A percentile compares a stretch with the other conserved stretches of the same genome.
phyloP scores from a whole-genome alignment of 1,140 invertebrate species.

The Lasioglossum albipes region DNA sequence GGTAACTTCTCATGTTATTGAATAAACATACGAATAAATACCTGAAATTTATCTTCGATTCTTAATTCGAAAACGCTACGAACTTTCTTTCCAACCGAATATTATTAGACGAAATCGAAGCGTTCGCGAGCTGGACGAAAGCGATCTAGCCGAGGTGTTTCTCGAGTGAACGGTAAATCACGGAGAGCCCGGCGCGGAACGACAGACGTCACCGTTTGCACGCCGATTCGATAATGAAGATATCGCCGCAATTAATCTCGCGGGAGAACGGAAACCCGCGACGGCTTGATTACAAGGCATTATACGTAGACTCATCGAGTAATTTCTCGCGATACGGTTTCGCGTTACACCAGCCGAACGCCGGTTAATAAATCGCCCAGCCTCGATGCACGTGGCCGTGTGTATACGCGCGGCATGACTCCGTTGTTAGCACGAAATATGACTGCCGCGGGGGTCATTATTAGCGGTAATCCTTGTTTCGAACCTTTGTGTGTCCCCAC shows the following conservation, averaged over 20 bases:
- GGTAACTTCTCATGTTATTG: no score
- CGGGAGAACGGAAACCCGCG: background rate
- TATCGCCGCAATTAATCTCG: slow-evolving; percentile 39
- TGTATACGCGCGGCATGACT: slow-evolving; percentile 25
- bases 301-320: slow-evolving; percentile 54
- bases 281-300: slow-evolving; percentile 49
- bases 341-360: slow-evolving; percentile 33
- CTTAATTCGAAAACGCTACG: no score
- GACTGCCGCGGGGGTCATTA: slow-evolving; percentile 45
- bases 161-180: no score
- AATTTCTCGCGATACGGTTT: slow-evolving; percentile 58
- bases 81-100: no score
- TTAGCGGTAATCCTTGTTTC: slow-evolving; percentile 39
- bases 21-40: no score
- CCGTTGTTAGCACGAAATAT: slow-evolving; percentile 45
- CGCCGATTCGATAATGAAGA: slow-evolving; percentile 54
- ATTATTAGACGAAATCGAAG: no score
- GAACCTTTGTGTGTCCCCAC: slow-evolving; percentile 11
- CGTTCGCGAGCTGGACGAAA: no score
- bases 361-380: slow-evolving; percentile 51
- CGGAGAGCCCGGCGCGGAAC: no score
- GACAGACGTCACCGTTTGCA: background rate
- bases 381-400: slow-evolving; percentile 34
- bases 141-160: no score
- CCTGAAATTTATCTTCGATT: no score